Evolutionary conservation across 2,888 invertebrate genomes (phyloP), one percentile per base, ranked within the genome.

Genomic region (Ceratothoa steindachneri): DNA sequence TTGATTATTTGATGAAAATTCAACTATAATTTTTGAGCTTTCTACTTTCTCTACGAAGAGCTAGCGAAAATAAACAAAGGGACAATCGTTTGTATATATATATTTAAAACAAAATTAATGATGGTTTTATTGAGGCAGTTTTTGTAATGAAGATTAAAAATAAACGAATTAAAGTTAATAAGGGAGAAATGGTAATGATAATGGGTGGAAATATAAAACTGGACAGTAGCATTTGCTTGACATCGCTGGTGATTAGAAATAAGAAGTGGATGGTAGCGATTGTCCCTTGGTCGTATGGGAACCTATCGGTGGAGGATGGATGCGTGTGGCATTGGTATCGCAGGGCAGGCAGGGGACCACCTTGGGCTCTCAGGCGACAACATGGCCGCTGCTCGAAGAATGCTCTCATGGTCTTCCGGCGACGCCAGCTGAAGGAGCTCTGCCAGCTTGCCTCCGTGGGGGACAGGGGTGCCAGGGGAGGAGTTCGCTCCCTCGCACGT

Each of bases 341-440:
- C 60, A 24, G 19, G 7, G 9, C 60, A 24, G 60, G 19, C 24
- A 41, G 64, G 75, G 72, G 75, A 72, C 75, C 72, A 69, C 69
- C 71, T 70, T 64, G 75, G 75, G 52, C 72, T 72, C 72, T 72
- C 72, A 29, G 75, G 72, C 67, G 75, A 75, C 72, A 75, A 72
- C 72, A 75, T 72, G 69, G 72, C 72, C 30, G 75, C 75, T 7
- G 75, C 75, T 28, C 75, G 72, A 24, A 75, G 75, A 71, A 75
- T 72, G 67, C 72, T 69, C 69, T 75, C 75, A 69, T 75, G 75
- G 75, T 75, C 75, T 70, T 75, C 75, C 12, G 75, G 75, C 60
- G 75, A 75, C 29, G 75, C 72, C 75, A 75, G 64, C 70, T 75
- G 75, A 69, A 75, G 24, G 60, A 75, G 72, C 72, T 75, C 75